Conservation (phyloP, 2,113 vertebrate species). For the Leptobrachium leishanense region DNA sequence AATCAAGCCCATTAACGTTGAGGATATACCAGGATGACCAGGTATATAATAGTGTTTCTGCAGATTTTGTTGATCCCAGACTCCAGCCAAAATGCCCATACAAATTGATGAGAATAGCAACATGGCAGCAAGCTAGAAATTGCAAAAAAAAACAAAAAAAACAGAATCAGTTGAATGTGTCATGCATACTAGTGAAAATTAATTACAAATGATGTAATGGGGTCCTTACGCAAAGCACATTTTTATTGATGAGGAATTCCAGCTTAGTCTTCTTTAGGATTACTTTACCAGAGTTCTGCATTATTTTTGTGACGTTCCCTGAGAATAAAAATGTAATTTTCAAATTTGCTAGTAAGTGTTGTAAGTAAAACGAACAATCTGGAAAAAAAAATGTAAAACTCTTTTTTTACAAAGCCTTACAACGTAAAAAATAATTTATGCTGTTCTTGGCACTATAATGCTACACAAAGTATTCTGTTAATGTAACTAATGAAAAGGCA, state of each 20-base stretch:
- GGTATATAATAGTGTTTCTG: slow-evolving; percentile 58
- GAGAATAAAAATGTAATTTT: too few species aligned
- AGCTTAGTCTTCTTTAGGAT: slow-evolving; percentile 77
- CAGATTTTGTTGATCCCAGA: slow-evolving; percentile 50
- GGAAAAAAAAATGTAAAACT: too few species aligned
- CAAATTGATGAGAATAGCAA: slow-evolving; percentile 25
- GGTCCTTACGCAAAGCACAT: slow-evolving; percentile 74
- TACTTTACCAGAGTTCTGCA: slow-evolving; percentile 83
- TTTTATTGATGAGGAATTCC: slow-evolving; percentile 77
- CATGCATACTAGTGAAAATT: too few species aligned
- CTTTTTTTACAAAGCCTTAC: too few species aligned
- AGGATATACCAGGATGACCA: slow-evolving; percentile 36
- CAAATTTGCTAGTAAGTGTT: too few species aligned
- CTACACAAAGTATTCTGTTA: too few species aligned
- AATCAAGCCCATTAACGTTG: slow-evolving; percentile 72
- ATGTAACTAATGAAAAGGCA: too few species aligned
- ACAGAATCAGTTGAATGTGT: too few species aligned
- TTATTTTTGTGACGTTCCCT: slow-evolving; percentile 89
- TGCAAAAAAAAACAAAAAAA: background rate
- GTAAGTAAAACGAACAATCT: too few species aligned
- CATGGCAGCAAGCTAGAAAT: slow-evolving; percentile 59
- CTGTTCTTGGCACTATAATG: too few species aligned
- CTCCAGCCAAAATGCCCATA: slow-evolving; percentile 51
- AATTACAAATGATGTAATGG: too few species aligned
- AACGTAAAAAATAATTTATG: too few species aligned